Evolutionary conservation across 2,113 vertebrate species (phyloP).

Genomic region (Electrona antarctica): DNA sequence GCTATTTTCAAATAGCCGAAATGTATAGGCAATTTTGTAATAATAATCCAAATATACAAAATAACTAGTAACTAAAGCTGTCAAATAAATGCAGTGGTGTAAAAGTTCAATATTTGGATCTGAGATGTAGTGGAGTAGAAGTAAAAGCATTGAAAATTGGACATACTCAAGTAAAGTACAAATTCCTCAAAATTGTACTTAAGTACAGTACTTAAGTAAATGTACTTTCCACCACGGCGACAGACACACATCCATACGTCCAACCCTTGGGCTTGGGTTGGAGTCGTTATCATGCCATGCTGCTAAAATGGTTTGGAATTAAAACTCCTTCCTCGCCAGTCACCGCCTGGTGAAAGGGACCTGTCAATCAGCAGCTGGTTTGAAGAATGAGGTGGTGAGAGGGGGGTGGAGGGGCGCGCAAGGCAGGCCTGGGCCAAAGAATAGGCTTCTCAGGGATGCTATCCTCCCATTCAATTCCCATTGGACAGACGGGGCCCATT

Average conservation of each 20-base stretch:
- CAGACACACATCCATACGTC: conserved; percentile 27
- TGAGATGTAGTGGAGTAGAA: too few relatives aligned
- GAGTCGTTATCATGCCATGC: conserved; percentile 77
- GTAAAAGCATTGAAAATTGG: too few relatives aligned
- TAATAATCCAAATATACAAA: too few relatives aligned
- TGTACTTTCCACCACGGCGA: conserved; percentile 10
- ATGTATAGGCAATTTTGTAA: too few relatives aligned
- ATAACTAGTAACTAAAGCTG: too few relatives aligned
- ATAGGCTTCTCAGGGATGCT: conserved; percentile 89
- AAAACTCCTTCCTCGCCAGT: conserved; percentile 85
- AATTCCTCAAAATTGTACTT: too few relatives aligned
- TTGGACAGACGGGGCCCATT: conserved; percentile 82
- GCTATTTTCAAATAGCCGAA: too few relatives aligned
- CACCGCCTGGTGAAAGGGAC: conserved; percentile 86
- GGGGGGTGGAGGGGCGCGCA: conserved; percentile 61
- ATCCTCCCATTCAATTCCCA: conserved; percentile 91
- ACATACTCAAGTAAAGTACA: too few relatives aligned
- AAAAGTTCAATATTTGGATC: too few relatives aligned
- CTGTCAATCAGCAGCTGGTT: conserved; percentile 90
- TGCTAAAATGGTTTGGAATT: conserved; percentile 84
- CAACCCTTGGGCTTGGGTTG: conserved; percentile 43
- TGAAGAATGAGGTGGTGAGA: conserved; percentile 79
- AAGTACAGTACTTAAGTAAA: too few relatives aligned
- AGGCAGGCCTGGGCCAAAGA: conserved; percentile 75
- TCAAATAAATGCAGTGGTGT: too few relatives aligned